phyloP scores from a whole-genome alignment of 2,888 invertebrate genomes.

The Drosophila paranaensis region DNA sequence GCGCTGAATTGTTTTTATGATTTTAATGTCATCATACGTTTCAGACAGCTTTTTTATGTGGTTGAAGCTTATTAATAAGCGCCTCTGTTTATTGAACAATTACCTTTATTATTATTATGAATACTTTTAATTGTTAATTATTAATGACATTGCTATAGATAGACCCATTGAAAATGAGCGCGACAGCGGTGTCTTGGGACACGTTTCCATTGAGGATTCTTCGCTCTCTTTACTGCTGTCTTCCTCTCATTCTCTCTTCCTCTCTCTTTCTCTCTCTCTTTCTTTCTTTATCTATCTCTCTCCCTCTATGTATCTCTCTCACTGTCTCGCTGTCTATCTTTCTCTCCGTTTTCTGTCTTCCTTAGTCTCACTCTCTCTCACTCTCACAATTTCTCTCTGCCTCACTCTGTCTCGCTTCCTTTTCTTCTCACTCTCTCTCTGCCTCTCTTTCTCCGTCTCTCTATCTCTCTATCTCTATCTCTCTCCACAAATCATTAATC shows the following conservation, averaged over 20 bases:
- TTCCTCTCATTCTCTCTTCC: not conserved
- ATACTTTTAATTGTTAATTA: conserved; percentile 79
- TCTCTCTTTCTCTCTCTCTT: not conserved
- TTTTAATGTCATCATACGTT: conserved; percentile 84
- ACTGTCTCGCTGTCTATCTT: too few species aligned
- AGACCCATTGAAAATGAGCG: conserved; percentile 33
- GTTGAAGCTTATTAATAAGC: conserved; percentile 63
- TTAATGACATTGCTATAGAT: conserved; percentile 70
- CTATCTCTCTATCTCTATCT: too few species aligned
- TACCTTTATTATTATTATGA: conserved; percentile 72
- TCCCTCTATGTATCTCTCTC: too few species aligned
- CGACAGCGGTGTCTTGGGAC: conserved; percentile 45
- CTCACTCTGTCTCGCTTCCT: too few species aligned
- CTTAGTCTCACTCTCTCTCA: too few species aligned
- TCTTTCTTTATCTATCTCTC: too few species aligned
- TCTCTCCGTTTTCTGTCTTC: too few species aligned
- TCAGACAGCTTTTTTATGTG: conserved; percentile 55
- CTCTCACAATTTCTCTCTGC: too few species aligned
- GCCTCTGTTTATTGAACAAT: conserved; percentile 81
- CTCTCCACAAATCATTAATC: conserved; percentile 30
- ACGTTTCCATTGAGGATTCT: conserved; percentile 17
- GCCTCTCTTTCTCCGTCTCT: too few species aligned
- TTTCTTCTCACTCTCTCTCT: too few species aligned
- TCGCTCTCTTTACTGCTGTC: not conserved
- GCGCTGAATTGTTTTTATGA: conserved; percentile 84